Conservation (phyloP, 2,888 invertebrate genomes). For the Eucriotettix oculatus region DNA sequence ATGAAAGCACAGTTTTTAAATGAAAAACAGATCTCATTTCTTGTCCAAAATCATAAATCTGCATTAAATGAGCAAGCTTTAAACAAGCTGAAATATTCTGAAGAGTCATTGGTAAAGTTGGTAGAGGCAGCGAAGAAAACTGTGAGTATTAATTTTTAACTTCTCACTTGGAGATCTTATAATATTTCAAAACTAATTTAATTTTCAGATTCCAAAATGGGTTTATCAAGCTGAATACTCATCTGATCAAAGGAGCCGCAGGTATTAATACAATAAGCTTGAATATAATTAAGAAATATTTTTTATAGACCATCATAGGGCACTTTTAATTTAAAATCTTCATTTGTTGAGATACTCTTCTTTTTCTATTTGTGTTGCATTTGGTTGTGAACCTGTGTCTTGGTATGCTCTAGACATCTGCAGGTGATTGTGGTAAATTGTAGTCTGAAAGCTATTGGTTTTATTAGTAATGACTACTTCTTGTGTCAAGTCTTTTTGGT, state of each 20-base stretch:
- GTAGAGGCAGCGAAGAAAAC: constrained; percentile 23
- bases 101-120: constrained; percentile 14
- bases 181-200: not conserved
- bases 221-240: not conserved
- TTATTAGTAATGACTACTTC: no score
- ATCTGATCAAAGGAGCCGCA: not conserved
- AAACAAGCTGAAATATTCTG: not conserved
- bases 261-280: no score
- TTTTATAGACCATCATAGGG: no score
- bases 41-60: constrained; percentile 50
- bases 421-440: no score
- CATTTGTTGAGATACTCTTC: no score
- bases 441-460: no score
- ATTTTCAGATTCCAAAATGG: not conserved
- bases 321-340: no score
- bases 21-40: constrained; percentile 55
- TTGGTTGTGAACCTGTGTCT: no score
- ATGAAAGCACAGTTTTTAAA: constrained; percentile 71
- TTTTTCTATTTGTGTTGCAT: no score
- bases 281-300: no score
- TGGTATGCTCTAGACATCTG: no score
- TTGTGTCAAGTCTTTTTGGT: no score
- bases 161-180: not conserved
- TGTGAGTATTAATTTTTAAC: not conserved
- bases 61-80: constrained; percentile 16